Evolutionary conservation across 2,888 invertebrate genomes (phyloP).

Genomic region (Copidosoma aretas): DNA sequence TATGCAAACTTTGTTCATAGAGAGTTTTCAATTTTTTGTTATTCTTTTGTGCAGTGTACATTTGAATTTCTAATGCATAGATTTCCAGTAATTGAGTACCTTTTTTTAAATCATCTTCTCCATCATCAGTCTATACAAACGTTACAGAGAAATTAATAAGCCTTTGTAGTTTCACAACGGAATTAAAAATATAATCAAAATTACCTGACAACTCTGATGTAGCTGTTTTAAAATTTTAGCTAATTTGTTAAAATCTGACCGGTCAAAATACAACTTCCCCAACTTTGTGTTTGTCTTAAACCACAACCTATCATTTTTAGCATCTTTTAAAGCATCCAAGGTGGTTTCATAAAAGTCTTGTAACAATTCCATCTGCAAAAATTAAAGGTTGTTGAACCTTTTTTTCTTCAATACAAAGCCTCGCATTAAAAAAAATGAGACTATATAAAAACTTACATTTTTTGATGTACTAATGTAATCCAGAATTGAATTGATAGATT

Average conservation of each 20-base stretch:
- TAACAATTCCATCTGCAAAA: constrained; percentile 87
- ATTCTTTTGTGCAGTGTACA: constrained; percentile 99
- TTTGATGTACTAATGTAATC: constrained; percentile 99
- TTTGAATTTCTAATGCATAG: constrained; percentile 98
- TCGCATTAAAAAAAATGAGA: not conserved
- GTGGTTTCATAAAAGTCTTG: constrained; percentile 99
- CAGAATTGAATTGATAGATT: constrained; percentile 98
- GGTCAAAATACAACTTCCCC: constrained; percentile 97
- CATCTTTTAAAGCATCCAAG: constrained; percentile 91
- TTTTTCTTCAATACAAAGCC: not conserved
- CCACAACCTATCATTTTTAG: constrained; percentile 98
- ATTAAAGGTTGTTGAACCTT: not conserved
- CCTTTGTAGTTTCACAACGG: too few relatives aligned
- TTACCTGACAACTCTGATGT: constrained; percentile 94
- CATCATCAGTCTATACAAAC: constrained; percentile 83
- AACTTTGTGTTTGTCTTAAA: constrained; percentile 99
- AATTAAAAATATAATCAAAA: too few relatives aligned
- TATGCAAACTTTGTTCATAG: constrained; percentile 97
- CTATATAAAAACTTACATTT: constrained; percentile 74
- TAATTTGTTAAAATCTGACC: constrained; percentile 91
- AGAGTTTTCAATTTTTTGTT: constrained; percentile 96
- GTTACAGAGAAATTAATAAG: constrained; percentile 4
- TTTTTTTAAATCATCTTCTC: constrained; percentile 96
- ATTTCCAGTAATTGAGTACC: constrained; percentile 98
- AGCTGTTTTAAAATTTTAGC: constrained; percentile 96